Conservation (phyloP, 2,888 invertebrate species). For the Theristus sp. region DNA sequence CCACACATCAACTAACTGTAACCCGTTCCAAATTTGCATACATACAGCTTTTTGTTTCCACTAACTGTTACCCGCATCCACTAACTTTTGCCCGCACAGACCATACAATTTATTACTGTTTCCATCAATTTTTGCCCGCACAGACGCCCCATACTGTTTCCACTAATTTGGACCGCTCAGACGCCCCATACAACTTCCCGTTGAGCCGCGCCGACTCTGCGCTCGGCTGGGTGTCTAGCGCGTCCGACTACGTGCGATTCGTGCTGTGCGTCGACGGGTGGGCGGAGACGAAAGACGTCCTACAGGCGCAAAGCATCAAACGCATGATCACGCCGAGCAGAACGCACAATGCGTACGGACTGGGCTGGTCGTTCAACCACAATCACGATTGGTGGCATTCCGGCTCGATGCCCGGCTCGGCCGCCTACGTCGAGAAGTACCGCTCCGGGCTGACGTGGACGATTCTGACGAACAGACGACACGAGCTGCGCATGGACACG, state of each 20-base stretch:
- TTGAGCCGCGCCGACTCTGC: background rate
- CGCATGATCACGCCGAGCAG: background rate
- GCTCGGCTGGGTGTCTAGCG: background rate
- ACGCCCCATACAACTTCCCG: background rate
- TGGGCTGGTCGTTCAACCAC: background rate
- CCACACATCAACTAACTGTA: too few relatives aligned
- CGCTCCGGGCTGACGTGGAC: background rate
- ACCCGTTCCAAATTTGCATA: too few relatives aligned
- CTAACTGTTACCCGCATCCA: too few relatives aligned
- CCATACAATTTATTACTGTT: too few relatives aligned
- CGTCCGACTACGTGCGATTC: background rate
- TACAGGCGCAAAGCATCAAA: background rate
- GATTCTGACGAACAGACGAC: background rate
- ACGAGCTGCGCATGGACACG: background rate
- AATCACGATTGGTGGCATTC: background rate
- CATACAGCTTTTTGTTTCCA: too few relatives aligned
- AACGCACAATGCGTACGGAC: background rate
- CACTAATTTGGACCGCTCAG: too few relatives aligned
- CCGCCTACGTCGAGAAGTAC: background rate
- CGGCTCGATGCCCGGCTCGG: background rate
- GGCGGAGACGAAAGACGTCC: background rate
- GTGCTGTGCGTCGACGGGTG: background rate
- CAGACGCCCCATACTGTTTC: too few relatives aligned
- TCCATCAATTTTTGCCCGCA: too few relatives aligned
- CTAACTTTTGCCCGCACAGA: too few relatives aligned